Conservation (phyloP, 92 coral and sea anemone species). For the Isaurus tuberculatus region DNA sequence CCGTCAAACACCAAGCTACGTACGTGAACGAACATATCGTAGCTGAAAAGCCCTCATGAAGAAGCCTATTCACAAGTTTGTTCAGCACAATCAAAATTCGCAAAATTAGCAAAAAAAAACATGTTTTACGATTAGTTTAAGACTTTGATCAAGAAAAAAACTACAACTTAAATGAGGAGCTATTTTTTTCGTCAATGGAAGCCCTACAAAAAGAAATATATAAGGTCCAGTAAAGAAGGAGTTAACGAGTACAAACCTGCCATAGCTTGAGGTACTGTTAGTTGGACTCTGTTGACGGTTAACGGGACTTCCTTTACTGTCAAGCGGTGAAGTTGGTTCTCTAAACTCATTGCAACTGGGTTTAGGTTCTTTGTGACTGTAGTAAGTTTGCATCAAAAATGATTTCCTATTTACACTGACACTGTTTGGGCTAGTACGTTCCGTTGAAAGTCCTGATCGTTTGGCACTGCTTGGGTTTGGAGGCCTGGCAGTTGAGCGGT, state of each 20-base stretch:
- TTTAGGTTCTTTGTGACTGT: slow-evolving; percentile 21
- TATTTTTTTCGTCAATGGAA: no score
- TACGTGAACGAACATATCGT: no score
- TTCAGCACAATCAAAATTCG: no score
- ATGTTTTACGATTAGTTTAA: no score
- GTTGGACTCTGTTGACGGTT: slow-evolving; percentile 8
- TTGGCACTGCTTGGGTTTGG: not conserved
- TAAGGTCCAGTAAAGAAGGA: no score
- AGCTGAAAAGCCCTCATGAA: no score
- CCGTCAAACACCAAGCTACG: no score
- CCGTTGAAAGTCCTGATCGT: not conserved
- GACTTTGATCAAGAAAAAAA: no score
- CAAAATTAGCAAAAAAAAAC: no score
- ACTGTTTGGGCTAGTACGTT: slow-evolving; percentile 3
- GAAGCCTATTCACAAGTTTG: no score
- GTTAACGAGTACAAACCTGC: not conserved
- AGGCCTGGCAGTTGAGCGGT: not conserved
- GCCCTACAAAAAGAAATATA: no score
- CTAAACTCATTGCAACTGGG: slow-evolving; percentile 22
- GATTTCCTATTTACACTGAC: slow-evolving; percentile 4
- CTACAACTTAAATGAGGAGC: no score
- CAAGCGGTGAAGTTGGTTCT: slow-evolving; percentile 36
- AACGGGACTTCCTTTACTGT: slow-evolving; percentile 17
- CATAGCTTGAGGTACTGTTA: slow-evolving; percentile 12
- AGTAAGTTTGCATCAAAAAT: slow-evolving; percentile 27